Conservation (phyloP, 2,797 vertebrate genomes). For the Cetoscarus ocellatus region DNA sequence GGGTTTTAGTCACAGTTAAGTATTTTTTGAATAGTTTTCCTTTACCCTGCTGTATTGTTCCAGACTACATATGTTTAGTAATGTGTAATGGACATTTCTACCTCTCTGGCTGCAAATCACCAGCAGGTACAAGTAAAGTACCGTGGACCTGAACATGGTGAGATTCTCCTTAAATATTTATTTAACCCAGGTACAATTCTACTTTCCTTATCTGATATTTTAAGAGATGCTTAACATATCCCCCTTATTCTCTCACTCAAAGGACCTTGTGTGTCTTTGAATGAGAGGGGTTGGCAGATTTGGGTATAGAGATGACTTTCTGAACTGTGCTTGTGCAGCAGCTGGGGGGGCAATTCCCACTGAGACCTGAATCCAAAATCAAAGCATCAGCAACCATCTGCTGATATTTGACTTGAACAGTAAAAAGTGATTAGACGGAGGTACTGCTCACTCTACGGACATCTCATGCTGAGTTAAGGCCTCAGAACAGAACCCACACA, state of each 20-base stretch:
- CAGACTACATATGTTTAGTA: no score
- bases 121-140: no score
- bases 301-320: conserved; percentile 23
- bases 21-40: no score
- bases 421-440: conserved; percentile 63
- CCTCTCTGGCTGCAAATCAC: no score
- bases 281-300: background rate
- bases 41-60: no score
- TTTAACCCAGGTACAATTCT: background rate
- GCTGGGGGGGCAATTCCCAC: conserved; percentile 62
- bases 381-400: conserved; percentile 65
- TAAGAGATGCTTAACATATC: background rate
- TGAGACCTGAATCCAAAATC: conserved; percentile 48
- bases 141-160: no score
- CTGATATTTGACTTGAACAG: conserved; percentile 67
- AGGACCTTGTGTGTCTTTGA: conserved; percentile 10
- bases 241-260: conserved; percentile 8
- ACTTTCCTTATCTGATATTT: conserved; percentile 1
- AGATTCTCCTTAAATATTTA: background rate
- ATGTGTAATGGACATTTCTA: no score
- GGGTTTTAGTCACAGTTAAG: no score
- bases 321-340: conserved; percentile 55
- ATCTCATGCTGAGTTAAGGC: conserved; percentile 71
- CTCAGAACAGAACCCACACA: conserved; percentile 60
- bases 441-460: conserved; percentile 56